Percentiles rank a stretch among this genome's conserved stretches.
phyloP scores from a whole-genome alignment of 2,113 vertebrate species.

The Porphyrio hochstetteri region DNA sequence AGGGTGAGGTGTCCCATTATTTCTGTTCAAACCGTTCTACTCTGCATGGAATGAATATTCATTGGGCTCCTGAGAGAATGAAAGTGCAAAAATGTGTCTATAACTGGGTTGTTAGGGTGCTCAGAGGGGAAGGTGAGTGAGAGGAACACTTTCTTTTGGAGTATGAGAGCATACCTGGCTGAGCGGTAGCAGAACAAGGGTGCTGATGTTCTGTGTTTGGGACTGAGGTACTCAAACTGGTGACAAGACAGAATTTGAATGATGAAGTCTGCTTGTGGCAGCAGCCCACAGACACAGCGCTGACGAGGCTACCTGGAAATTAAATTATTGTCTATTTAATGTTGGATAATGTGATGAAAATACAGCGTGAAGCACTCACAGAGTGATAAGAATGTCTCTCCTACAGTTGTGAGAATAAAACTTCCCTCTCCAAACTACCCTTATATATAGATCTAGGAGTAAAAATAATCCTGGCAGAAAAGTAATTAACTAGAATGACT shows the following conservation, averaged over 20 bases:
- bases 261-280: neutral
- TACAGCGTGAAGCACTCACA: neutral
- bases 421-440: neutral
- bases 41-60: conserved; percentile 55
- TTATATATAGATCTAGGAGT: neutral
- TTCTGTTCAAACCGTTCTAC: conserved; percentile 22
- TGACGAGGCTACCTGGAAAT: neutral
- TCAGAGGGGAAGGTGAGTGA: neutral
- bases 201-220: neutral
- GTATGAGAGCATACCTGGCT: neutral
- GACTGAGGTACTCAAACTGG: neutral
- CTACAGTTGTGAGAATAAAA: neutral
- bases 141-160: neutral
- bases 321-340: neutral
- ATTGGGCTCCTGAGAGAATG: neutral
- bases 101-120: neutral
- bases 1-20: conserved; percentile 9
- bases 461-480: neutral
- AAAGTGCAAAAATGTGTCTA: neutral
- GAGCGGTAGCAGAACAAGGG: neutral
- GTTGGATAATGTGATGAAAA: neutral
- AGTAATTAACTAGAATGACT: conserved; percentile 44
- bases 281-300: neutral
- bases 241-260: neutral
- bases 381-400: neutral